phyloP scores from a whole-genome alignment of 2,888 invertebrate species.

The Crematogaster levior region DNA sequence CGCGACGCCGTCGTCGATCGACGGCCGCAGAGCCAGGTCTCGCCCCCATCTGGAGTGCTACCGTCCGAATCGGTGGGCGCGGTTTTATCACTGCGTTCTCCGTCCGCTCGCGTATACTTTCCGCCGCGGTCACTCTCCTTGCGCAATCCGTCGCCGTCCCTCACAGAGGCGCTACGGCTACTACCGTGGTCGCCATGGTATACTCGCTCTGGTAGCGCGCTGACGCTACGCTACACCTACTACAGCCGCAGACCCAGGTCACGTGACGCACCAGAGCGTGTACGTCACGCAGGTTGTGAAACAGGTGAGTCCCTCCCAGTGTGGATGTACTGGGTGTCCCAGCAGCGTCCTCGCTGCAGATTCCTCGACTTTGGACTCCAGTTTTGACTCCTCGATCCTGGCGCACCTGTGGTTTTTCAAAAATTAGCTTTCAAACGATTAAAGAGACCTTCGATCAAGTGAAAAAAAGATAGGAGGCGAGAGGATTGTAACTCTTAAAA shows the following conservation, averaged over 20 bases:
- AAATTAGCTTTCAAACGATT: not conserved
- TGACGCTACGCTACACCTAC: conserved; percentile 71
- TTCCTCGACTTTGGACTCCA: not conserved
- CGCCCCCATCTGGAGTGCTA: conserved; percentile 6
- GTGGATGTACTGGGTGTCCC: conserved; percentile 35
- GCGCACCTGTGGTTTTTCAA: not conserved
- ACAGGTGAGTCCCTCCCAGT: conserved; percentile 78
- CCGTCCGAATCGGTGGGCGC: conserved; percentile 16
- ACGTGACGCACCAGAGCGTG: conserved; percentile 78
- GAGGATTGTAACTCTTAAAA: not conserved
- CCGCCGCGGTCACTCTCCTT: conserved; percentile 61
- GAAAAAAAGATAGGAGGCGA: not conserved
- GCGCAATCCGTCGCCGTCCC: conserved; percentile 49
- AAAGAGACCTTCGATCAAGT: not conserved
- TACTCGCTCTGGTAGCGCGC: conserved; percentile 52
- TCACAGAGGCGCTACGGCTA: conserved; percentile 30
- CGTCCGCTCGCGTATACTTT: conserved; percentile 50
- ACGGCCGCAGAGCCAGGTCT: not conserved
- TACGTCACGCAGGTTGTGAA: conserved; percentile 85
- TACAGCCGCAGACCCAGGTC: conserved; percentile 74
- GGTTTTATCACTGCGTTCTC: conserved; percentile 27
- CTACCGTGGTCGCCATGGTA: conserved; percentile 52
- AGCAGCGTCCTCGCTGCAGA: not conserved
- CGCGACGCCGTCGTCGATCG: conserved; percentile 15
- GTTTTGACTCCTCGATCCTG: not conserved